phyloP scores from a whole-genome alignment of 2,113 vertebrate species.

The Hemiprocne comata region DNA sequence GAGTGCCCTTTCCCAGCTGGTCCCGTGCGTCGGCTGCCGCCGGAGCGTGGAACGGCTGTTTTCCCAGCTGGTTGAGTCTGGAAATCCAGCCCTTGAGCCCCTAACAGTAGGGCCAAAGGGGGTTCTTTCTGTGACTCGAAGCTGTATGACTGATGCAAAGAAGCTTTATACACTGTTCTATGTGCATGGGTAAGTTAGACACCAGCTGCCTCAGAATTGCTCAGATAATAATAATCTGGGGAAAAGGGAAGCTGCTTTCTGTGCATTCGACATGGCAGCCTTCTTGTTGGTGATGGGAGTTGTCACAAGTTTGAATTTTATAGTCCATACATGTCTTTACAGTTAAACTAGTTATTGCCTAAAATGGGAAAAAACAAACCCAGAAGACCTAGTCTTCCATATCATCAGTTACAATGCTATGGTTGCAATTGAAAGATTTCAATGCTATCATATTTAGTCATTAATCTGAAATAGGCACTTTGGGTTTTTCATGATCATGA shows the following conservation, averaged over 20 bases:
- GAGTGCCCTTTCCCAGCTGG: constrained; percentile 90
- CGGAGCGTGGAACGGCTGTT: constrained; percentile 96
- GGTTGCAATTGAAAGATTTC: background rate
- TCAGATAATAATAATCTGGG: accelerated
- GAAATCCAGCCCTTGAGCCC: constrained; percentile 92
- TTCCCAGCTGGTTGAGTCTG: constrained; percentile 92
- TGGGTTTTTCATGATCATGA: accelerated
- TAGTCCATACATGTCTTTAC: accelerated
- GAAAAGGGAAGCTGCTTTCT: background rate
- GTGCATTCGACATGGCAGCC: background rate
- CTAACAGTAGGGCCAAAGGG: constrained; percentile 90
- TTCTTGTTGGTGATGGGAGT: no score
- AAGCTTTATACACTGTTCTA: constrained; percentile 95
- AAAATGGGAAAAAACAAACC: background rate
- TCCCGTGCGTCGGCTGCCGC: constrained; percentile 95
- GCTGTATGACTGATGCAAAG: constrained; percentile 90
- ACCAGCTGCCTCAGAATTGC: background rate
- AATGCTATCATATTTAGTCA: background rate
- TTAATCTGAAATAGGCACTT: background rate
- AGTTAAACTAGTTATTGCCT: background rate
- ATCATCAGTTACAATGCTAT: background rate
- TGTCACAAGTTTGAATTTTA: background rate
- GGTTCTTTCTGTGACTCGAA: constrained; percentile 88
- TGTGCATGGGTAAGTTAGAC: constrained; percentile 87
- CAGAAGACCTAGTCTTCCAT: background rate